Conservation (phyloP, 2,888 invertebrate genomes). For the Osmoderma eremita region DNA sequence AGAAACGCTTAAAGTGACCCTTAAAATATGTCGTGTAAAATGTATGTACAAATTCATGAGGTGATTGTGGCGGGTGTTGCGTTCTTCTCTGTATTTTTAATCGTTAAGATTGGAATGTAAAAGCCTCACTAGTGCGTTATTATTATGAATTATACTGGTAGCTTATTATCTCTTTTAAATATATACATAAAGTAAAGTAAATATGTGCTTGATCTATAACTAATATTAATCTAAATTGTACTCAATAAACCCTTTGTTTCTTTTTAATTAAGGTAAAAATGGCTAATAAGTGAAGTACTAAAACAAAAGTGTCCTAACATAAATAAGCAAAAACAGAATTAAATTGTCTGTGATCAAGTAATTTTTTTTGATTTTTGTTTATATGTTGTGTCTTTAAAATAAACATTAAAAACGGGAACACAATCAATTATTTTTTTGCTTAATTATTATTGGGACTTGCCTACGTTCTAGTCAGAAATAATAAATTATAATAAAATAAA, state of each 20-base stretch:
- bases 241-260: constrained; percentile 17
- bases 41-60: constrained; percentile 31
- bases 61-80: neutral
- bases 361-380: no score
- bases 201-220: constrained; percentile 1
- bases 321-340: no score
- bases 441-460: constrained; percentile 13
- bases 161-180: constrained; percentile 1
- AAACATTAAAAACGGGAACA: no score
- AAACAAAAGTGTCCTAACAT: no score
- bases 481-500: constrained; percentile 2
- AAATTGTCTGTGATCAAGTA: no score
- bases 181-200: neutral
- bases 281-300: neutral
- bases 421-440: no score
- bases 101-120: constrained; percentile 35
- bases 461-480: neutral
- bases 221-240: constrained; percentile 14
- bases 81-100: constrained; percentile 1
- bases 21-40: constrained; percentile 24
- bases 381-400: no score
- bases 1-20: constrained; percentile 18
- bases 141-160: constrained; percentile 26
- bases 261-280: neutral
- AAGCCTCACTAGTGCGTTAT: constrained; percentile 34